phyloP scores from a whole-genome alignment of 2,113 vertebrate genomes.

The Euleptes europaea region DNA sequence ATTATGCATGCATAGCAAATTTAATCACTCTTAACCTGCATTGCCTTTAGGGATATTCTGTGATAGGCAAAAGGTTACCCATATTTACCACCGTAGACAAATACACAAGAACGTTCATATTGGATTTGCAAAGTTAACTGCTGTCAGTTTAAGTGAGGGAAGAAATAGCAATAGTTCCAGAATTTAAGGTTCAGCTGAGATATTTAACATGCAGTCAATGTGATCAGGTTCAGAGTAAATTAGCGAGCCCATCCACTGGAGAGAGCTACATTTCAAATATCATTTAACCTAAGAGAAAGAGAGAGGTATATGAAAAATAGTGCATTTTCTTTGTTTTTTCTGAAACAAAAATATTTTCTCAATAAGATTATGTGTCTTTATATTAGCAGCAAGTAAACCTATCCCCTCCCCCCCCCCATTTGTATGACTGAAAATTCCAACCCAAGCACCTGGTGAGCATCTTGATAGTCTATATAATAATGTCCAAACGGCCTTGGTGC shows the following conservation, averaged over 20 bases:
- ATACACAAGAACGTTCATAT: slow-evolving; percentile 52
- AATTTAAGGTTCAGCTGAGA: slow-evolving; percentile 27
- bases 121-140: slow-evolving; percentile 48
- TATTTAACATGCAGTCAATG: slow-evolving; percentile 9
- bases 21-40: slow-evolving; percentile 89
- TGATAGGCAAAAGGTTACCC: slow-evolving; percentile 66
- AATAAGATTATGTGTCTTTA: background rate
- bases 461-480: background rate
- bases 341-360: slow-evolving; percentile 6
- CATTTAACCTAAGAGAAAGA: slow-evolving; percentile 26
- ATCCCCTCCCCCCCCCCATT: too few species aligned
- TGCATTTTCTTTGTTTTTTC: slow-evolving; percentile 15
- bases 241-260: background rate
- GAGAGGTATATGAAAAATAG: slow-evolving; percentile 2
- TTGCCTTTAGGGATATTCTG: slow-evolving; percentile 81
- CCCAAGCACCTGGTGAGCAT: background rate
- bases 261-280: slow-evolving; percentile 27
- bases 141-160: slow-evolving; percentile 37
- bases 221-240: background rate
- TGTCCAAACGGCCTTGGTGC: background rate
- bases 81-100: slow-evolving; percentile 62
- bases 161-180: slow-evolving; percentile 24
- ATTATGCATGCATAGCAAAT: slow-evolving; percentile 98
- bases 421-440: background rate
- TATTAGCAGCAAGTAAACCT: background rate